Conservation (phyloP, 1,140 invertebrate genomes). For the Oncopeltus fasciatus region DNA sequence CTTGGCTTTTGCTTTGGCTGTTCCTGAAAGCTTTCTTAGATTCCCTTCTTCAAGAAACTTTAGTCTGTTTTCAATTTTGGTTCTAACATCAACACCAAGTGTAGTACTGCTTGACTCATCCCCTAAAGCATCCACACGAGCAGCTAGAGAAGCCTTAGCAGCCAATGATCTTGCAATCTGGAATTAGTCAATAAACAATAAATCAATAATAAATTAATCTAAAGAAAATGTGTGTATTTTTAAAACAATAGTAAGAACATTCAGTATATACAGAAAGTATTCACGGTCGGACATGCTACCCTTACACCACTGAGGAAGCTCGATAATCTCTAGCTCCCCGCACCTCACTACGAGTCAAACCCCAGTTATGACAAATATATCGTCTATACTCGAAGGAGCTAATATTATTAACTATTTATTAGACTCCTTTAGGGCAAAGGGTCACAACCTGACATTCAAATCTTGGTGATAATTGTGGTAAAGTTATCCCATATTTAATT, state of each 20-base stretch:
- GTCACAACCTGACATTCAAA: no score
- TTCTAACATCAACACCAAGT: constrained; percentile 73
- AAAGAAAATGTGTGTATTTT: not conserved
- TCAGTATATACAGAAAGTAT: no score
- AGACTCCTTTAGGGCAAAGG: no score
- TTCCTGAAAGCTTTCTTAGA: constrained; percentile 67
- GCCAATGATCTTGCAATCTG: constrained; percentile 94
- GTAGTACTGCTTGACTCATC: constrained; percentile 63
- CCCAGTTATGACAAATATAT: no score
- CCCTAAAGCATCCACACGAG: constrained; percentile 88
- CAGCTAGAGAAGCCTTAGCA: constrained; percentile 84
- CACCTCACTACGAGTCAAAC: not conserved
- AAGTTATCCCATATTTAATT: no score
- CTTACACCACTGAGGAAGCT: not conserved
- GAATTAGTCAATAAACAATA: no score
- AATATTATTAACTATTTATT: no score
- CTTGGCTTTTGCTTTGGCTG: constrained; percentile 69
- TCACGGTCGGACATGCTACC: no score
- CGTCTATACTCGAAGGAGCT: no score
- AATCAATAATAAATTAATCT: not conserved
- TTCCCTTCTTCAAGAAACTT: constrained; percentile 72
- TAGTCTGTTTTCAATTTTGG: constrained; percentile 67
- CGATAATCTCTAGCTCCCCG: not conserved
- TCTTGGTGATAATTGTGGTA: no score
- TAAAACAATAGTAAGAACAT: no score